Percentiles rank a stretch among this genome's conserved stretches.
phyloP scores from a whole-genome alignment of 2,888 invertebrate species.

The Chironomus riparius region DNA sequence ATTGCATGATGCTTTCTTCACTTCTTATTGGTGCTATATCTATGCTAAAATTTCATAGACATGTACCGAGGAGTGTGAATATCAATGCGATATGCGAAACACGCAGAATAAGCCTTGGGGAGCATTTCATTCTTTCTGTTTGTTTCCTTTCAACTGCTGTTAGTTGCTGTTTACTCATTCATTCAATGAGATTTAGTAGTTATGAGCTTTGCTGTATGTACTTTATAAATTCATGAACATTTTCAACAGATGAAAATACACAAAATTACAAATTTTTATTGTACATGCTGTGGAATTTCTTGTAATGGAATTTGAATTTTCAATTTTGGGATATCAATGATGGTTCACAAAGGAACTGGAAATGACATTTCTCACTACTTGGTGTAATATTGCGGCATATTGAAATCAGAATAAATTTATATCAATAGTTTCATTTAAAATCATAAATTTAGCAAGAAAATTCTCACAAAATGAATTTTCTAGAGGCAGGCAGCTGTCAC shows the following conservation, averaged over 20 bases:
- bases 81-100: background rate
- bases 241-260: background rate
- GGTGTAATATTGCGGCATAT: too few species aligned
- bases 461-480: too few species aligned
- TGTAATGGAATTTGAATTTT: too few species aligned
- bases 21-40: background rate
- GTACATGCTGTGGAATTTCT: background rate
- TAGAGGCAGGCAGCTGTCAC: too few species aligned
- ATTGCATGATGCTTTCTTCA: background rate
- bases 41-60: background rate
- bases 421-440: too few species aligned
- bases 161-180: background rate
- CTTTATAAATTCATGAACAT: background rate
- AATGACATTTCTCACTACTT: too few species aligned
- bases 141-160: background rate
- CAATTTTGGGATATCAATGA: too few species aligned
- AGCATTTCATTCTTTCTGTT: background rate
- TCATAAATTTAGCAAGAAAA: too few species aligned
- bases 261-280: background rate
- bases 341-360: too few species aligned
- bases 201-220: background rate
- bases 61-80: background rate
- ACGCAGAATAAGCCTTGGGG: background rate
- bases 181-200: background rate
- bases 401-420: too few species aligned